Evolutionary conservation across 2,113 vertebrate species (phyloP), one percentile per base, ranked within the genome.

Genomic region (Aphyosemion australe): DNA sequence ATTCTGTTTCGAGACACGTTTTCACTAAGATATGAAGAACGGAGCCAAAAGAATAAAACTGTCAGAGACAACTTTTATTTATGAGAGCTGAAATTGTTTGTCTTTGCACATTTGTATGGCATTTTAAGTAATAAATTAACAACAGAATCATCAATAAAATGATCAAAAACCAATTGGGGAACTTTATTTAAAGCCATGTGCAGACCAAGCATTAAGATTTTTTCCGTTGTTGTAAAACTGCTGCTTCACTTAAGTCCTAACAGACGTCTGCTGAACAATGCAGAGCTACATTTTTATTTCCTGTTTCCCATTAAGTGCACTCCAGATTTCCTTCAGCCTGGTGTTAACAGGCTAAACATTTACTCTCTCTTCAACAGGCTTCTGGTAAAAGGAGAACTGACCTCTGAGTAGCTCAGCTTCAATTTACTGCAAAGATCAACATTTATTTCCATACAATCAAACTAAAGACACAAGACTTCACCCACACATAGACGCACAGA

Each of bases 401-500:
- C 56, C 18, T 43, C 16, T 50, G 4, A 41, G 31, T 57, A 20
- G 32, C n/a, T 37, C 50, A 2, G 20, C 7, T 34, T 16, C 37
- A 26, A 42, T 65, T 57, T 58, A 18, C 20, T 69, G 10, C 34
- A 39, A 56, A 50, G 26, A 65, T 47, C 68, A 43, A 46, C 50
- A 41, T 61, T 42, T 8, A 68, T 69, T 39, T 45, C 46, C 4
- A 52, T 51, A 34, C 45, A 62, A 70, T 71, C 56, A 76, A 32
- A 51, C 8, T 16, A 55, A 37, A 73, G 45, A 69, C 47, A 31
- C 48, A 62, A 47, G 26, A 67, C 14, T 49, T 61, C 59, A 45
- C 34, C 61, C 11, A n/a, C 26, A 12, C 45, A 16, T n/a, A 45
- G 37, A 68, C 18, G 52, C 12, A 21, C 18, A 12, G 11, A 39